A percentile compares a stretch with the other conserved stretches of the same genome.
phyloP scores from a whole-genome alignment of 2,113 vertebrate species.

The Paramormyrops kingsleyae region DNA sequence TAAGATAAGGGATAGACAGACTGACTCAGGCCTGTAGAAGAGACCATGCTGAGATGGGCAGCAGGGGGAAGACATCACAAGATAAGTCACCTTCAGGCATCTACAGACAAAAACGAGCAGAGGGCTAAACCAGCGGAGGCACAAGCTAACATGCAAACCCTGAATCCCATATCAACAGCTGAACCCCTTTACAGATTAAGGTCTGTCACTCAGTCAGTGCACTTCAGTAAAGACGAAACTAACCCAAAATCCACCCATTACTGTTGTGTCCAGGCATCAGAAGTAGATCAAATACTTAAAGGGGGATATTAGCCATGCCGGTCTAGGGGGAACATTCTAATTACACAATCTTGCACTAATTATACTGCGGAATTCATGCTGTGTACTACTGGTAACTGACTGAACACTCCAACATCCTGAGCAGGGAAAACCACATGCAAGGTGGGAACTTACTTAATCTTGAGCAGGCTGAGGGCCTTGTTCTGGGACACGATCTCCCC shows the following conservation, averaged over 20 bases:
- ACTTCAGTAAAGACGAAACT: background rate
- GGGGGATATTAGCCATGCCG: background rate
- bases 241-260: background rate
- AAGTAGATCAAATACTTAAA: background rate
- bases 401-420: background rate
- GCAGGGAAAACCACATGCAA: background rate
- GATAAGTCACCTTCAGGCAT: background rate
- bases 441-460: constrained; percentile 83
- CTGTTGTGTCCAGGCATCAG: background rate
- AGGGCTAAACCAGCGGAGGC: background rate
- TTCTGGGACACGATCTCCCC: constrained; percentile 83
- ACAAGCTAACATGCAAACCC: background rate
- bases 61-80: background rate
- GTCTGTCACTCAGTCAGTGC: background rate
- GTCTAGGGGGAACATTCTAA: background rate
- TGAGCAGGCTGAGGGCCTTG: constrained; percentile 83
- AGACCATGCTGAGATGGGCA: background rate
- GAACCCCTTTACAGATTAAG: background rate
- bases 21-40: background rate
- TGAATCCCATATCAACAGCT: background rate
- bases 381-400: background rate
- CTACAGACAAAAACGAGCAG: background rate
- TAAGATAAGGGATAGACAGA: background rate
- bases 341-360: background rate
- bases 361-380: background rate